Conservation (phyloP, 1,140 invertebrate species). For the Macrotrachela quadricornifera region DNA sequence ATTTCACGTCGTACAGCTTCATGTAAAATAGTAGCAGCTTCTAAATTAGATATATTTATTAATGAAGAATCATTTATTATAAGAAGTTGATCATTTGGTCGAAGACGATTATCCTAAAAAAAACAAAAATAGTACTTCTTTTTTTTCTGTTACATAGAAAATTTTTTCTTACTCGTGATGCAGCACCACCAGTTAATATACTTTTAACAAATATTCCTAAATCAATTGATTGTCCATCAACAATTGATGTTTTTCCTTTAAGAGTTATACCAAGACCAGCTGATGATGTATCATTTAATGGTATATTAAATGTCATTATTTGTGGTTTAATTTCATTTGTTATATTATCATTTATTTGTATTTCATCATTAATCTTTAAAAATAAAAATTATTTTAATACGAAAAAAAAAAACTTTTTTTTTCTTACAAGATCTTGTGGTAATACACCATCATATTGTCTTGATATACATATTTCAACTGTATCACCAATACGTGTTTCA, state of each 20-base stretch:
- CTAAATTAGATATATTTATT: slow-evolving; percentile 2
- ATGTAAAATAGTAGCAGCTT: slow-evolving; percentile 1
- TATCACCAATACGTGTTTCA: slow-evolving; percentile 41
- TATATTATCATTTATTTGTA: too few relatives aligned
- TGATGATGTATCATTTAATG: slow-evolving; percentile 82
- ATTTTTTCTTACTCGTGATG: slow-evolving; percentile 19
- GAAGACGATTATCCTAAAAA: slow-evolving; percentile 20
- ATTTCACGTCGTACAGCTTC: slow-evolving; percentile 6
- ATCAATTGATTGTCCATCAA: slow-evolving; percentile 38
- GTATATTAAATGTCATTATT: slow-evolving; percentile 60
- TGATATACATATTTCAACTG: neutral
- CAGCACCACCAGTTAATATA: slow-evolving; percentile 79
- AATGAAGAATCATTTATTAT: slow-evolving; percentile 7
- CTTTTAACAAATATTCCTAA: slow-evolving; percentile 92
- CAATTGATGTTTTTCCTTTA: slow-evolving; percentile 58
- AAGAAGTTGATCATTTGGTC: slow-evolving; percentile 7
- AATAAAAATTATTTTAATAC: too few relatives aligned
- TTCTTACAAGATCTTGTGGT: too few relatives aligned
- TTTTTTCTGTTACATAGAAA: too few relatives aligned
- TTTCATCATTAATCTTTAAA: too few relatives aligned
- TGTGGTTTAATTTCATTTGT: neutral
- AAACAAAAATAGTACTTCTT: too few relatives aligned
- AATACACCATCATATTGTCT: too few relatives aligned
- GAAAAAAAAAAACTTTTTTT: too few relatives aligned
- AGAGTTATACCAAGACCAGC: slow-evolving; percentile 87